Evolutionary conservation across 2,113 vertebrate genomes (phyloP).

Genomic region (Psettodes erumei): DNA sequence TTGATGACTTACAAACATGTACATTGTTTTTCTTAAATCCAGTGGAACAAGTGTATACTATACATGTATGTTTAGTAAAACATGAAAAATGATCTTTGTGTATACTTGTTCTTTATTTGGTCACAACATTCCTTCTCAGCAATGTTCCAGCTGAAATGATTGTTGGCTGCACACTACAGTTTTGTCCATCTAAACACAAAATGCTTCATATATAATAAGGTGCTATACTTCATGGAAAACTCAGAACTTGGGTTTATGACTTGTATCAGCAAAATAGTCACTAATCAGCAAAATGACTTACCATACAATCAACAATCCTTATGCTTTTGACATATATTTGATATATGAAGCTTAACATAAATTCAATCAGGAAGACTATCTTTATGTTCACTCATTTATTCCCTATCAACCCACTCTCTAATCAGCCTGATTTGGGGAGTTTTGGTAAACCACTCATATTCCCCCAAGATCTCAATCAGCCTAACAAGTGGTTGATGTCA

Average conservation of each 20-base stretch:
- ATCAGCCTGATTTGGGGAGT: too few species aligned
- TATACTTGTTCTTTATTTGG: slow-evolving; percentile 16
- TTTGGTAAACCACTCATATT: too few species aligned
- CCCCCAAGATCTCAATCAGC: too few species aligned
- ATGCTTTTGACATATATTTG: too few species aligned
- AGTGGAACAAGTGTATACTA: slow-evolving; percentile 58
- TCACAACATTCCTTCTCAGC: not conserved
- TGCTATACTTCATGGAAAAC: not conserved
- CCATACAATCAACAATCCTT: not conserved
- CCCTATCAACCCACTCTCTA: too few species aligned
- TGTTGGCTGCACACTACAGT: not conserved
- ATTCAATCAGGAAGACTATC: too few species aligned
- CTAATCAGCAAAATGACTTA: not conserved
- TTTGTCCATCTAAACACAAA: not conserved
- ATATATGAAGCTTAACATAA: too few species aligned
- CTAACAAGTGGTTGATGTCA: too few species aligned
- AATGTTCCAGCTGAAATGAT: not conserved
- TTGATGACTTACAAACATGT: slow-evolving; percentile 65
- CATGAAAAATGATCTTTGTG: slow-evolving; percentile 39
- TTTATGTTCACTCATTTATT: too few species aligned
- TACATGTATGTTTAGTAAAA: slow-evolving; percentile 77
- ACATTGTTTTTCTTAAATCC: slow-evolving; percentile 57
- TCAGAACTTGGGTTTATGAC: not conserved
- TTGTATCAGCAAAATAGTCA: not conserved
- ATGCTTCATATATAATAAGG: not conserved